A percentile compares a stretch with the other conserved stretches of the same genome.
Evolutionary conservation across 1,140 invertebrate species (phyloP).

Genomic region (Berghia stephanieae): DNA sequence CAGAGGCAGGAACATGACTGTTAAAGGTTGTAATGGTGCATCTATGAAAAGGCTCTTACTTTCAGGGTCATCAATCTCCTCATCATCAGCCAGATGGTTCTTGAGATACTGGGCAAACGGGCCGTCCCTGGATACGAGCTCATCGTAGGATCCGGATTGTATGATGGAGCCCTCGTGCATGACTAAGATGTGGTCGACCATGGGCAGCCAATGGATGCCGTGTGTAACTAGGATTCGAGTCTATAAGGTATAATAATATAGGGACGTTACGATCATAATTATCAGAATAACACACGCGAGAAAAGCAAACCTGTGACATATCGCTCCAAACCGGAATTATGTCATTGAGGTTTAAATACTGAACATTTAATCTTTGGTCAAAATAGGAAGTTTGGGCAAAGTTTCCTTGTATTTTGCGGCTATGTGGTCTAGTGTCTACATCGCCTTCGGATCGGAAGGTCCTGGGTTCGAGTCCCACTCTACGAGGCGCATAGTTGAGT

Average conservation of each 20-base stretch:
- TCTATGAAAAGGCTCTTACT: slow-evolving; percentile 32
- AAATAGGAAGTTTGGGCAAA: too few relatives aligned
- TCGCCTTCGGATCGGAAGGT: too few relatives aligned
- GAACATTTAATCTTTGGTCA: too few relatives aligned
- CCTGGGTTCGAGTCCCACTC: too few relatives aligned
- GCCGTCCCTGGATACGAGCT: slow-evolving; percentile 54
- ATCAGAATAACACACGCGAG: background rate
- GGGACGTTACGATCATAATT: background rate
- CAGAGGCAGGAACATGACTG: too few relatives aligned
- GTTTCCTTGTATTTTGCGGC: too few relatives aligned
- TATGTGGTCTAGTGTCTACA: too few relatives aligned
- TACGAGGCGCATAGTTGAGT: too few relatives aligned
- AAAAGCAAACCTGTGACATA: too few relatives aligned
- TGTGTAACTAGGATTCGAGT: slow-evolving; percentile 66
- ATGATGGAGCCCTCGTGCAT: slow-evolving; percentile 59
- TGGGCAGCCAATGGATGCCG: slow-evolving; percentile 61
- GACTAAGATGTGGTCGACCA: slow-evolving; percentile 63
- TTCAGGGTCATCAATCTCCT: slow-evolving; percentile 47
- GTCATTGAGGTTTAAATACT: too few relatives aligned
- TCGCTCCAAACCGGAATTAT: too few relatives aligned
- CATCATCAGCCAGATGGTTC: slow-evolving; percentile 44
- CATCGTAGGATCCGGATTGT: slow-evolving; percentile 62
- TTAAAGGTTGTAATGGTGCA: too few relatives aligned
- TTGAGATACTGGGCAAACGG: slow-evolving; percentile 60
- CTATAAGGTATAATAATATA: slow-evolving; percentile 29